phyloP scores from a whole-genome alignment of 2,797 vertebrate genomes.

The Ciconia nigra region DNA sequence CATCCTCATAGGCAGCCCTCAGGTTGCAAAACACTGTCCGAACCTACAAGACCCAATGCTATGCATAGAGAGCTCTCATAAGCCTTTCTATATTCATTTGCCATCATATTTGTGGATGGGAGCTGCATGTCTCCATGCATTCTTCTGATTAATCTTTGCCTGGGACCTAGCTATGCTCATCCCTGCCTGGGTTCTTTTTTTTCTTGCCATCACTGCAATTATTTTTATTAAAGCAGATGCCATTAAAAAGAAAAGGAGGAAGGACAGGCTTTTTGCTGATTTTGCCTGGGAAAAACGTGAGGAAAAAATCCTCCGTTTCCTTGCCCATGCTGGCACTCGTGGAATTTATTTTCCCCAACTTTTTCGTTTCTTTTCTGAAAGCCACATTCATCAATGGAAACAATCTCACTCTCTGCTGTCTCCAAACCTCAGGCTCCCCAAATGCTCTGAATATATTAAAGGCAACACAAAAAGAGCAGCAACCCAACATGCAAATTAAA shows the following conservation, averaged over 20 bases:
- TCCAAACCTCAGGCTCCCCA: not conserved
- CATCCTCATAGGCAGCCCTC: not conserved
- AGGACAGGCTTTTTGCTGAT: not conserved
- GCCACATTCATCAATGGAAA: not conserved
- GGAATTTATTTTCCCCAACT: not conserved
- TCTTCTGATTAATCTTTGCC: not conserved
- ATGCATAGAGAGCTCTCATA: not conserved
- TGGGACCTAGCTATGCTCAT: not conserved
- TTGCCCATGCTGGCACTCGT: accelerated
- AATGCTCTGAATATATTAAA: conserved; percentile 17
- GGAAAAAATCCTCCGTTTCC: not conserved
- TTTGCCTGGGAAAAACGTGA: not conserved
- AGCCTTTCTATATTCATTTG: not conserved
- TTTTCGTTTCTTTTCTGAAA: not conserved
- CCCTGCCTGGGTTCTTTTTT: not conserved
- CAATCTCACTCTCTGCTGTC: not conserved
- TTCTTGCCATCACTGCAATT: not conserved
- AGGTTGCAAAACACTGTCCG: accelerated
- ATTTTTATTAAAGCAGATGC: not conserved
- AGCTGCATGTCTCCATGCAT: not conserved
- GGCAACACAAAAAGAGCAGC: conserved; percentile 28
- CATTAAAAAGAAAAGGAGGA: not conserved
- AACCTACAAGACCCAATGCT: accelerated
- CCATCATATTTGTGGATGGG: not conserved
- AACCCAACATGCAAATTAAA: conserved; percentile 47